Evolutionary conservation across 2,888 invertebrate species (phyloP).

Genomic region (Metallyticus violacea): DNA sequence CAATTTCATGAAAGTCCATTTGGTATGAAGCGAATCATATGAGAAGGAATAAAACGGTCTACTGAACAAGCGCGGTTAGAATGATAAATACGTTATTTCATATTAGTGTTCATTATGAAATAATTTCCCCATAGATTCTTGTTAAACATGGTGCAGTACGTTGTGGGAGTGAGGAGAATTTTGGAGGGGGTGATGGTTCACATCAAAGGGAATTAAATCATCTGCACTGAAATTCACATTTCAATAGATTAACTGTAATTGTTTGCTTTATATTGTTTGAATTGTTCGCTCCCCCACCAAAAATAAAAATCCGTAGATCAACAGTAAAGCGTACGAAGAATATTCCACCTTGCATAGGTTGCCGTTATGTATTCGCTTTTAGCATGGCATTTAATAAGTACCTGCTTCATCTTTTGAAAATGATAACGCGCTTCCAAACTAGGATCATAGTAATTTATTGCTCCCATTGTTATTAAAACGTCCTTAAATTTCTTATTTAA

Average conservation of each 20-base stretch:
- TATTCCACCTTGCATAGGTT: neutral
- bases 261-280: neutral
- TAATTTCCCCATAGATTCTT: neutral
- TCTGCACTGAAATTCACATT: neutral
- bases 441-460: too few relatives aligned
- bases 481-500: too few relatives aligned
- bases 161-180: neutral
- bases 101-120: neutral
- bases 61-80: neutral
- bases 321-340: neutral
- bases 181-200: neutral
- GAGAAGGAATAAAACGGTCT: neutral
- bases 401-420: too few relatives aligned
- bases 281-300: neutral
- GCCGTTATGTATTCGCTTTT: neutral
- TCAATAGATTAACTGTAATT: neutral
- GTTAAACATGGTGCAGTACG: neutral
- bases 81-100: neutral
- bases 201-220: neutral
- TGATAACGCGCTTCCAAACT: too few relatives aligned
- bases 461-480: too few relatives aligned
- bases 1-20: too few relatives aligned
- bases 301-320: neutral
- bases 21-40: neutral
- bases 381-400: too few relatives aligned